These are phyloP conservation scores for Drosophila ohnishii DNA, from an alignment of 1,140 invertebrate genomes.

Conservation along the genomic window DNA sequence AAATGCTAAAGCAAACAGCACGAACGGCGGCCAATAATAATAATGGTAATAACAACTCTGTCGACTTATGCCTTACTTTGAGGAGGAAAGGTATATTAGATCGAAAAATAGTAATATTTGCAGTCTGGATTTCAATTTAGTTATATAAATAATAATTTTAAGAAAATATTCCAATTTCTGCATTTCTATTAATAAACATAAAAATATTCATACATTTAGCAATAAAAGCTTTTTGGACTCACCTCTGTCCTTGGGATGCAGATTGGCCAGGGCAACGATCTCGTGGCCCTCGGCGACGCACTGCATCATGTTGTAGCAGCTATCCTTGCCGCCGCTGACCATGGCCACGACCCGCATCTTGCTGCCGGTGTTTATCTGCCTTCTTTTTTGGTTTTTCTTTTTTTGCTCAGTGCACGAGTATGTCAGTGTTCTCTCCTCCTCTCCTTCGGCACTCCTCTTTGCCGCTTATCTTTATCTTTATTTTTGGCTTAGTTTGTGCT, in stretches of 20 bases:
- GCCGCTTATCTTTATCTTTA: conserved; percentile 37
- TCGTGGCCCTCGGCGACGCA: conserved; percentile 97
- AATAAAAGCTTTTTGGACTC: conserved; percentile 40
- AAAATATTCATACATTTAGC: too few species aligned
- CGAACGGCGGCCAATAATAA: conserved; percentile 1
- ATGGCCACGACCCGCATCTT: conserved; percentile 94
- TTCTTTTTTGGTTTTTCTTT: neutral
- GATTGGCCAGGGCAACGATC: conserved; percentile 97
- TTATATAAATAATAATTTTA: too few species aligned
- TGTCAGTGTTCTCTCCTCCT: conserved; percentile 6
- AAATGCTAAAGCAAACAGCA: conserved; percentile 32
- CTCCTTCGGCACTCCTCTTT: conserved; percentile 3
- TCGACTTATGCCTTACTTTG: neutral
- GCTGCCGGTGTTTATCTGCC: neutral
- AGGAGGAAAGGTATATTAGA: neutral
- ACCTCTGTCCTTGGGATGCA: conserved; percentile 94
- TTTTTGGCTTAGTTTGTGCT: conserved; percentile 67
- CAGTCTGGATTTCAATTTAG: neutral
- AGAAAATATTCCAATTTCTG: too few species aligned
- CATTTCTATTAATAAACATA: too few species aligned
- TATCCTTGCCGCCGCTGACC: conserved; percentile 99
- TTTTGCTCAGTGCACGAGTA: conserved; percentile 12
- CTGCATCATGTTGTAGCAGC: conserved; percentile 99
- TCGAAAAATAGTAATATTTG: neutral
- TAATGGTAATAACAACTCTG: conserved; percentile 3